Evolutionary conservation across 2,888 invertebrate species (phyloP).

Genomic region (Chymomyza procnemis): DNA sequence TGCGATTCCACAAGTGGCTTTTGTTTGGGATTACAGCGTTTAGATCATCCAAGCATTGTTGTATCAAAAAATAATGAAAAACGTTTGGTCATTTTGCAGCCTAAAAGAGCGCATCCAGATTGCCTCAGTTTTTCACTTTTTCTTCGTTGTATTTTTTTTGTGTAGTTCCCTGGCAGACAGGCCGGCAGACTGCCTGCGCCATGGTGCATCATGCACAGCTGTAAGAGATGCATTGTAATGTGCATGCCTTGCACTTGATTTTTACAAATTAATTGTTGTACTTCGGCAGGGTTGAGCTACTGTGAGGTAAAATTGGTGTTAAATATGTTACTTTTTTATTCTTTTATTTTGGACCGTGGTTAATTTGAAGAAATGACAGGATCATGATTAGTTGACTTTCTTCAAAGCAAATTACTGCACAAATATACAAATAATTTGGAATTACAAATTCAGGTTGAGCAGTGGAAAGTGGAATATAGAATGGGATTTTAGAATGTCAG

Average conservation of each 20-base stretch:
- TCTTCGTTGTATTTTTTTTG: not conserved
- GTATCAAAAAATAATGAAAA: slow-evolving; percentile 38
- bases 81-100: slow-evolving; percentile 64
- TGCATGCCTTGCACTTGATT: slow-evolving; percentile 16
- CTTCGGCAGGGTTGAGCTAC: not conserved
- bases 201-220: not conserved
- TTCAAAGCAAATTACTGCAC: too few species aligned
- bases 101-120: slow-evolving; percentile 11
- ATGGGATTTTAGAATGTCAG: too few species aligned
- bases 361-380: not conserved
- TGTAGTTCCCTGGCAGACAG: slow-evolving; percentile 31
- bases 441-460: too few species aligned
- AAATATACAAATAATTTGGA: too few species aligned
- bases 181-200: slow-evolving; percentile 26
- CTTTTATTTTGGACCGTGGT: not conserved
- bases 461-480: too few species aligned
- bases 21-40: slow-evolving; percentile 29
- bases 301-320: not conserved
- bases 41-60: slow-evolving; percentile 74
- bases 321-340: not conserved
- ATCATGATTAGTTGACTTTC: not conserved
- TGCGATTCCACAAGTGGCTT: slow-evolving; percentile 65
- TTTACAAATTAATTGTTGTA: slow-evolving; percentile 40
- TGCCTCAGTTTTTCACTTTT: slow-evolving; percentile 35
- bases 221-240: not conserved